A percentile compares a stretch with the other conserved stretches of the same genome.
Conservation (phyloP, 2,113 vertebrate genomes). For the Notiomystis cincta region DNA sequence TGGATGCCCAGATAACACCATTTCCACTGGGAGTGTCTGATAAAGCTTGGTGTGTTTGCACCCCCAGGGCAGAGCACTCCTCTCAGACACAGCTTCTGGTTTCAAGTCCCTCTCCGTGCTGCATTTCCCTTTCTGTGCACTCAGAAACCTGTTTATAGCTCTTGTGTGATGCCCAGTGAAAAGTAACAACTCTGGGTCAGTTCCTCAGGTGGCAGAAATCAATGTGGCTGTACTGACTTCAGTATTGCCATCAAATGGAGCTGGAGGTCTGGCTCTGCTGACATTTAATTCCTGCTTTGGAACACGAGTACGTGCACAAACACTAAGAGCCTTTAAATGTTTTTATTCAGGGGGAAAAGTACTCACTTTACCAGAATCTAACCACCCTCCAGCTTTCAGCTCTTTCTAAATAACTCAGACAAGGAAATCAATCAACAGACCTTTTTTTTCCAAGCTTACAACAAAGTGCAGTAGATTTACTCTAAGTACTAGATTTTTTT, state of each 20-base stretch:
- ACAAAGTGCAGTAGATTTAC: conserved; percentile 33
- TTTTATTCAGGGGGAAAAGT: conserved; percentile 28
- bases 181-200: conserved; percentile 3
- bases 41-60: neutral
- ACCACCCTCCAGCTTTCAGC: neutral
- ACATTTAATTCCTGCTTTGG: neutral
- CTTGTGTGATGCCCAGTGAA: neutral
- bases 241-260: neutral
- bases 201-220: conserved; percentile 3
- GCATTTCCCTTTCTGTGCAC: neutral
- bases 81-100: neutral
- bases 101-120: neutral
- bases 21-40: neutral
- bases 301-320: neutral
- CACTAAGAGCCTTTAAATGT: neutral
- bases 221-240: neutral
- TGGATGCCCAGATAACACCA: neutral
- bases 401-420: conserved; percentile 28
- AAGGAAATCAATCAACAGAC: conserved; percentile 32
- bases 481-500: neutral
- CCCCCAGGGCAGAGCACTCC: neutral
- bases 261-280: neutral
- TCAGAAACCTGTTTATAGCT: neutral
- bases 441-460: neutral
- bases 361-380: conserved; percentile 33